These are phyloP conservation scores for Cassiopea xamachana DNA, from an alignment of 30 jellyfish, hydroid and myxozoan species.

Conservation along the genomic window DNA sequence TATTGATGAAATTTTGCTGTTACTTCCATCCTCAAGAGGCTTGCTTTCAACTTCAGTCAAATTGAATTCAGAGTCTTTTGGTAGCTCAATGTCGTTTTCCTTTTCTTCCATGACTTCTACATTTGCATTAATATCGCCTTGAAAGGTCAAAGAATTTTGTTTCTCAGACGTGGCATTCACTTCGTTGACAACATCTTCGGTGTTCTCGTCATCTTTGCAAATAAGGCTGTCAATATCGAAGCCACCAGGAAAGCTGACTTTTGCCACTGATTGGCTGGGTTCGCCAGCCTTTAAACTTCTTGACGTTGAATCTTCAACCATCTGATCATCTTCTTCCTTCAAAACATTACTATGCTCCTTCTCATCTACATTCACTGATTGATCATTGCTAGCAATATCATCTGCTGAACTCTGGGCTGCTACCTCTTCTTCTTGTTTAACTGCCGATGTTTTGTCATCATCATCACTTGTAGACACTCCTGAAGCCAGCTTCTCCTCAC, in stretches of 20 bases:
- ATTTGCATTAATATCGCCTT: slow-evolving; percentile 3
- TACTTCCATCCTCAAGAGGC: background rate
- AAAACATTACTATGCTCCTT: background rate
- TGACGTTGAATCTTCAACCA: background rate
- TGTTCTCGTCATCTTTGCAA: slow-evolving; percentile 39
- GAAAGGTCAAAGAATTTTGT: background rate
- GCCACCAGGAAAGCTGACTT: slow-evolving; percentile 17
- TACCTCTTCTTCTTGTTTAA: background rate
- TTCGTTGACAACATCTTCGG: background rate
- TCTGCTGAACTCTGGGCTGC: background rate
- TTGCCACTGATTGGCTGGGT: background rate
- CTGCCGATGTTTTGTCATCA: background rate
- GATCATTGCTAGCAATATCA: background rate
- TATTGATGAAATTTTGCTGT: background rate
- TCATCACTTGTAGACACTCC: background rate
- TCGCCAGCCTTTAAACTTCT: background rate
- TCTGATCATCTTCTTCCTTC: background rate
- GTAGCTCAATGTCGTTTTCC: background rate
- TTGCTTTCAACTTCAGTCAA: background rate
- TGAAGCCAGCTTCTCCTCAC: background rate
- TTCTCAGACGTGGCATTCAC: background rate
- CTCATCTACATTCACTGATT: background rate
- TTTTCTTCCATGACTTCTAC: background rate
- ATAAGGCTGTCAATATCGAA: slow-evolving; percentile 67
- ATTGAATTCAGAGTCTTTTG: background rate